Base-by-base conservation (phyloP, 2,113 vertebrate species). In the Pluvianellus socialis region DNA sequence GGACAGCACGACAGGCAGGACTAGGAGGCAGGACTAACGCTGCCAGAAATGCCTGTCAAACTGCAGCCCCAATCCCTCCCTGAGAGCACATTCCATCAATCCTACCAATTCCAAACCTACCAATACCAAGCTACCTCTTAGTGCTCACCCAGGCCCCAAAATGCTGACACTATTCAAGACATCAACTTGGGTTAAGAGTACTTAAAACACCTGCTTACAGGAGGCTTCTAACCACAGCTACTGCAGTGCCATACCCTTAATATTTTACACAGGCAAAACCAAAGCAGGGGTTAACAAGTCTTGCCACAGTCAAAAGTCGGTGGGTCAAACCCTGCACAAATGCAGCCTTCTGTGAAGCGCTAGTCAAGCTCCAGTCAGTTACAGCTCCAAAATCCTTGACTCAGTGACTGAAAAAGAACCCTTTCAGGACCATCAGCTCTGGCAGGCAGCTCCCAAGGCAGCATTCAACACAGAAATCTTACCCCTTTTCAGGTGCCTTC, bases 71-170 rank as follows among this genome's bases (percentile, higher is more conserved):
- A 14, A 90, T 28, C 66, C 79, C 61, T 59, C 49, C 55, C n/a
- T n/a, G n/a, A n/a, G n/a, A n/a, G n/a, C n/a, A n/a, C n/a, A n/a
- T n/a, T n/a, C n/a, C n/a, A n/a, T n/a, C n/a, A n/a, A n/a, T n/a
- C n/a, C n/a, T n/a, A n/a, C n/a, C n/a, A n/a, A n/a, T n/a, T n/a
- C n/a, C n/a, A n/a, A n/a, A 55, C 10, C 27, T 6, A 14, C 50
- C 50, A 3, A 0, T 1, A 55, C 5, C 1, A 2, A 35, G 5
- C 2, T 20, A 4, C 1, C 35, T 33, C 17, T 7, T 30, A 40
- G 63, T 0, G 2, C 50, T 38, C 10, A 84, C 24, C 63, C 50
- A 38, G 77, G 26, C 28, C 14, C 40, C 44, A 3, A 23, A 67
- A 79, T 0, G 38, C 10, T 2, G 3, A 17, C 6, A n/a, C 23